Conservation (phyloP, 2,888 invertebrate species). For the Tipula vernalis region DNA sequence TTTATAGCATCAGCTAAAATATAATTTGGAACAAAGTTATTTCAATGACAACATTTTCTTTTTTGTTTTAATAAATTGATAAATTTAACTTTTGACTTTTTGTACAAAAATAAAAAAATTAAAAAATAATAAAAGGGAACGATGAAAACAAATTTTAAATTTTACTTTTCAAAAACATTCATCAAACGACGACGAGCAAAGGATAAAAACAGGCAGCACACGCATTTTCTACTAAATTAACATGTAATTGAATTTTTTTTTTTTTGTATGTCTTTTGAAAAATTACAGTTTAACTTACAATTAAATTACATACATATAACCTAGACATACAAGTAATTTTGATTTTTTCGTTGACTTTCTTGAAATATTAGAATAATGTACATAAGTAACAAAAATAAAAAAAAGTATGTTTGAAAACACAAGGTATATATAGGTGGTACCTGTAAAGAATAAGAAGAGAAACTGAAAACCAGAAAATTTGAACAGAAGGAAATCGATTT, state of each 20-base stretch:
- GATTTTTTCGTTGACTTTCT: neutral
- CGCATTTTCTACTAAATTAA: neutral
- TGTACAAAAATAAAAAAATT: neutral
- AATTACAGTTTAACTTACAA: neutral
- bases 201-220: neutral
- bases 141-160: neutral
- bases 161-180: neutral
- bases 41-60: neutral
- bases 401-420: neutral
- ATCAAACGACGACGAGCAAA: neutral
- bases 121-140: neutral
- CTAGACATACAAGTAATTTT: neutral
- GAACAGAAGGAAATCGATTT: conserved; percentile 8
- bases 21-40: neutral
- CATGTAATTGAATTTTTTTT: neutral
- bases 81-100: neutral
- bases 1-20: neutral
- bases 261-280: neutral
- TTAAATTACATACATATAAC: neutral
- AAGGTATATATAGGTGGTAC: neutral
- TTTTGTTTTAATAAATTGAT: neutral
- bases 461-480: neutral
- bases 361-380: neutral
- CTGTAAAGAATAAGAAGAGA: neutral
- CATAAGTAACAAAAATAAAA: neutral